Conservation (phyloP, 2,888 invertebrate genomes). For the Andricus quercusramuli region DNA sequence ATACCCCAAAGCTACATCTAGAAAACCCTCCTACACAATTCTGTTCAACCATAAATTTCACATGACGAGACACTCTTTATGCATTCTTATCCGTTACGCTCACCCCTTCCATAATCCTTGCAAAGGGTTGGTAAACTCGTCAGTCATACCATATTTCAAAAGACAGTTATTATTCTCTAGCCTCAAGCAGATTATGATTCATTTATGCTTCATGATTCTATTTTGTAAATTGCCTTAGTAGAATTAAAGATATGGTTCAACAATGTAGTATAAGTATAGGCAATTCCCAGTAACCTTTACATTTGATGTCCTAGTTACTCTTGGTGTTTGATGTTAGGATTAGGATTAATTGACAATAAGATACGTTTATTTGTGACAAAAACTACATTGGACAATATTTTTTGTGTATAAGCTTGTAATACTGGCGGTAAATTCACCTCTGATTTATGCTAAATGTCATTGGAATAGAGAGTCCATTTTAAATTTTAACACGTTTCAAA, state of each 20-base stretch:
- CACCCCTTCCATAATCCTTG: slow-evolving; percentile 26
- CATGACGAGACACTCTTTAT: slow-evolving; percentile 37
- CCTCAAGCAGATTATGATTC: neutral
- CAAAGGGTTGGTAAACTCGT: neutral
- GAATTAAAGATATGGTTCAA: neutral
- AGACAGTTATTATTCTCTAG: neutral
- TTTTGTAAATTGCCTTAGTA: neutral
- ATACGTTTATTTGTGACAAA: too few relatives aligned
- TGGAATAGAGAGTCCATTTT: too few relatives aligned
- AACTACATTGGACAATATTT: too few relatives aligned
- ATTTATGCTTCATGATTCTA: neutral
- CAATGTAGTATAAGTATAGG: too few relatives aligned
- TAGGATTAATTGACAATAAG: too few relatives aligned
- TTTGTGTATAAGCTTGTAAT: too few relatives aligned
- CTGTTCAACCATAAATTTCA: slow-evolving; percentile 20
- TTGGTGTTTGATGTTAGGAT: too few relatives aligned
- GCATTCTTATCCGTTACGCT: slow-evolving; percentile 10
- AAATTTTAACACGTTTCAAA: too few relatives aligned
- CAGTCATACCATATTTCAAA: neutral
- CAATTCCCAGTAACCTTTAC: too few relatives aligned
- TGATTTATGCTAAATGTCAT: neutral
- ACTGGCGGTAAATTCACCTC: neutral
- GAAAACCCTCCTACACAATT: slow-evolving; percentile 15
- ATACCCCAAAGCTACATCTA: slow-evolving; percentile 26
- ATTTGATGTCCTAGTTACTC: too few relatives aligned